These are phyloP conservation scores for Cheirogaleus medius DNA, from an alignment of 2,113 vertebrate species.

Conservation along the genomic window DNA sequence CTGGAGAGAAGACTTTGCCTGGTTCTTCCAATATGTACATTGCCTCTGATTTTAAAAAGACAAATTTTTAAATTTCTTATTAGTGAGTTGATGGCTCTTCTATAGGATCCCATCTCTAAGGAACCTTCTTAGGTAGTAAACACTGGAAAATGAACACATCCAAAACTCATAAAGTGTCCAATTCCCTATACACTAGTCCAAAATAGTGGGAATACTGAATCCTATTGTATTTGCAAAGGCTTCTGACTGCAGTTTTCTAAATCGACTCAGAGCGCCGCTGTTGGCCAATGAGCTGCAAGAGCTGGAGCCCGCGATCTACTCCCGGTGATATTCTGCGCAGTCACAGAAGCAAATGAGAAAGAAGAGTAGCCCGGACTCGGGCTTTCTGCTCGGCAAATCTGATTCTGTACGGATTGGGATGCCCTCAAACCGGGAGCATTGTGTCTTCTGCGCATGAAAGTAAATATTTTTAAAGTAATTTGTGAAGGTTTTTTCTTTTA, in stretches of 20 bases:
- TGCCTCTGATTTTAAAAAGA: conserved; percentile 32
- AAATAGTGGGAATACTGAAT: neutral
- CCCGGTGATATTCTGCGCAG: neutral
- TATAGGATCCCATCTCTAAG: neutral
- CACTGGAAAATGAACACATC: conserved; percentile 2
- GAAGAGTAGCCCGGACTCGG: neutral
- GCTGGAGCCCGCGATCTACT: neutral
- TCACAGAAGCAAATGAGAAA: conserved; percentile 10
- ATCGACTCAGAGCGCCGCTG: conserved; percentile 75
- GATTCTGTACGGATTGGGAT: neutral
- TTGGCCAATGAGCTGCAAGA: conserved; percentile 65
- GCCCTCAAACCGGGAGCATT: neutral
- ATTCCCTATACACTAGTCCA: neutral
- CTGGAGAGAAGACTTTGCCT: conserved; percentile 10
- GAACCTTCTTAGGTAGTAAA: neutral
- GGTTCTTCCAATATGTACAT: conserved; percentile 1
- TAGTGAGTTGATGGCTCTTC: conserved; percentile 14
- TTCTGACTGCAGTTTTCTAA: conserved; percentile 65
- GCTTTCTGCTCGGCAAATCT: neutral
- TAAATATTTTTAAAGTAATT: conserved; percentile 17
- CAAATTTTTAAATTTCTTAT: neutral
- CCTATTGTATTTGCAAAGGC: neutral
- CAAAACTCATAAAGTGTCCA: neutral
- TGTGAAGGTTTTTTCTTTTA: neutral
- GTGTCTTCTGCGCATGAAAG: conserved; percentile 23